Base-by-base conservation (phyloP, 2,113 vertebrate genomes). In the Glaucomys volans region DNA sequence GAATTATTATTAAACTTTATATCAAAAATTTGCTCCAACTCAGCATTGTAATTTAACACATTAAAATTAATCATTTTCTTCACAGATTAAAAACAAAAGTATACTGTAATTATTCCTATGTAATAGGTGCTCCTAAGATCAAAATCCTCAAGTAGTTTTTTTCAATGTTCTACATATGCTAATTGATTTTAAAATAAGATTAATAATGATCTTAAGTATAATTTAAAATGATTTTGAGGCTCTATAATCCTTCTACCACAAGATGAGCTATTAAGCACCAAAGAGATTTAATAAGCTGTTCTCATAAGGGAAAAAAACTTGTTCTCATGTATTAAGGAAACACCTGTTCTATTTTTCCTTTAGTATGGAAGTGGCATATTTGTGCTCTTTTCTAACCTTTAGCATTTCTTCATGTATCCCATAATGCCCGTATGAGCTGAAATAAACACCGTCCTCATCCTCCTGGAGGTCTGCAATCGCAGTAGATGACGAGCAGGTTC, bases 321-420 rank as follows among this genome's bases (percentile, higher is more conserved):
- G 98, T 96, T 98, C 86, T 97, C 95, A 97, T 80, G 62, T 89
- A 94, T 8, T 8, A 96, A 96, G 90, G 96, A 89, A 44, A 11
- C 95, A 95, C 59, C 84, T 96, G 90, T 69, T 96, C 83, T 32
- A 44, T 7, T 94, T 94, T 96, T 95, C 47, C 75, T 93, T 0
- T 82, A 90, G 47, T 9, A 67, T 66, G 28, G 50, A 81, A 32
- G 57, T 96, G 95, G 90, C 0, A n/a, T 82, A 94, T 84, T 0
- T 75, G 67, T 30, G 76, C 28, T 44, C 81, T 95, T 98, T 96
- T 92, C 99, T 98, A 98, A 99, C 99, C 99, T 99, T 99, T 79
- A 99, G 99, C 99, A 99, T 99, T 98, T 99, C 99, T 97, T 99
- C 99, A 0, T 99, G 99, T 98, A 99, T 99, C 97, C 99, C 98